Conservation (phyloP, 2,888 invertebrate species). For the Eristalinus sepulchralis region DNA sequence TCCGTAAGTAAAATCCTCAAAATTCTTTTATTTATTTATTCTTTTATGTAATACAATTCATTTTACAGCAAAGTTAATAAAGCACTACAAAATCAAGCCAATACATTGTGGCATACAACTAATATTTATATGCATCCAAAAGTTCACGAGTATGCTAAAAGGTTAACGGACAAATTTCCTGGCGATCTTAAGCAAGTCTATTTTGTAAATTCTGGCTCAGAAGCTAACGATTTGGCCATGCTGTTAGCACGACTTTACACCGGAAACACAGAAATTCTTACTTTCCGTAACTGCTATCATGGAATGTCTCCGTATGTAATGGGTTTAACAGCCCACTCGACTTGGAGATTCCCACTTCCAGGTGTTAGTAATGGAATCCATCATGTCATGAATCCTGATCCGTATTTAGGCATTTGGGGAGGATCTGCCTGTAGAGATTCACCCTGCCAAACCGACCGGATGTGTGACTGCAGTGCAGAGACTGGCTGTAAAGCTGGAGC, state of each 20-base stretch:
- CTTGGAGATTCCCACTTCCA: constrained; percentile 89
- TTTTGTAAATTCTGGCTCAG: constrained; percentile 97
- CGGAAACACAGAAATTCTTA: constrained; percentile 90
- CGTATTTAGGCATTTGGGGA: constrained; percentile 95
- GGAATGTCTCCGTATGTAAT: constrained; percentile 93
- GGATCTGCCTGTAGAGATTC: constrained; percentile 94
- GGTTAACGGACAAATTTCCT: constrained; percentile 90
- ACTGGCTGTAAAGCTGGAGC: constrained; percentile 87
- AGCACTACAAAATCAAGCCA: constrained; percentile 89
- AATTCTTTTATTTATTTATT: neutral
- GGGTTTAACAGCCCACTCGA: constrained; percentile 90
- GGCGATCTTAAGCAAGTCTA: constrained; percentile 94
- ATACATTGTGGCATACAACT: constrained; percentile 94
- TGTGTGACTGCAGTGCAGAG: constrained; percentile 84
- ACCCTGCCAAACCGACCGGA: constrained; percentile 86
- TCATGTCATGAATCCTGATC: constrained; percentile 96
- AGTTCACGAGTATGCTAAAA: constrained; percentile 94
- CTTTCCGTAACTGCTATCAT: constrained; percentile 94
- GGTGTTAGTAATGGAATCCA: constrained; percentile 87
- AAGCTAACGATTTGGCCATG: constrained; percentile 97
- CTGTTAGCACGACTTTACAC: constrained; percentile 93
- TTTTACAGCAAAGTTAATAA: constrained; percentile 88
- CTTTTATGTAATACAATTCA: neutral
- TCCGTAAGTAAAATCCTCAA: constrained; percentile 86
- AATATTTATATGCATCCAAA: constrained; percentile 95